A percentile compares a stretch with the other conserved stretches of the same genome.
Conservation (phyloP, 2,888 invertebrate species). For the Clivina fossor region DNA sequence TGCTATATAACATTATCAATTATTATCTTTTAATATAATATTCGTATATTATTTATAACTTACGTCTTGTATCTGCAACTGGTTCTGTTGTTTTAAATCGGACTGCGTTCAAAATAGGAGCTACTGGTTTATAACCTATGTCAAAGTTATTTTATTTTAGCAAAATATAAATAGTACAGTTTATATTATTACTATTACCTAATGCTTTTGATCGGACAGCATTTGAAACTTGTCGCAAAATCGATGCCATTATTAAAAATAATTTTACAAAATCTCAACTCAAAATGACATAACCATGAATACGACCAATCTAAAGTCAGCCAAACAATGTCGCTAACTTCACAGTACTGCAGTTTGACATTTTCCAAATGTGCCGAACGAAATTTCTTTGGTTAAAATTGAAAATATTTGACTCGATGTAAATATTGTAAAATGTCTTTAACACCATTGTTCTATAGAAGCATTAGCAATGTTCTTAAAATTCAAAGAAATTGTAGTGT, state of each 20-base stretch:
- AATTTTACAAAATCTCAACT: constrained; percentile 12
- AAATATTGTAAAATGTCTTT: too few relatives aligned
- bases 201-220: constrained; percentile 37
- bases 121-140: constrained; percentile 13
- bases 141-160: background rate
- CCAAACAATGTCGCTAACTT: too few relatives aligned
- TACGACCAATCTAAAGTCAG: too few relatives aligned
- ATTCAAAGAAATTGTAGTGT: too few relatives aligned
- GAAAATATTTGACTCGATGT: too few relatives aligned
- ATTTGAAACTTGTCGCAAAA: constrained; percentile 42
- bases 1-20: constrained; percentile 45
- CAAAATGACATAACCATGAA: constrained; percentile 31
- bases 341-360: too few relatives aligned
- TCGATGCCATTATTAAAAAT: constrained; percentile 42
- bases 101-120: constrained; percentile 35
- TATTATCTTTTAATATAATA: constrained; percentile 18
- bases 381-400: too few relatives aligned
- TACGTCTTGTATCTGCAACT: constrained; percentile 47
- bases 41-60: constrained; percentile 31
- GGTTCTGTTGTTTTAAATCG: constrained; percentile 40
- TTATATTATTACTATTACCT: constrained; percentile 40
- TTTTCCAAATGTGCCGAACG: too few relatives aligned
- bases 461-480: too few relatives aligned
- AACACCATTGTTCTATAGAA: too few relatives aligned
- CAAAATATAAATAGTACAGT: constrained; percentile 1